A percentile compares a stretch with the other conserved stretches of the same genome.
phyloP scores from a whole-genome alignment of 1,140 invertebrate species.

The Delia radicum region DNA sequence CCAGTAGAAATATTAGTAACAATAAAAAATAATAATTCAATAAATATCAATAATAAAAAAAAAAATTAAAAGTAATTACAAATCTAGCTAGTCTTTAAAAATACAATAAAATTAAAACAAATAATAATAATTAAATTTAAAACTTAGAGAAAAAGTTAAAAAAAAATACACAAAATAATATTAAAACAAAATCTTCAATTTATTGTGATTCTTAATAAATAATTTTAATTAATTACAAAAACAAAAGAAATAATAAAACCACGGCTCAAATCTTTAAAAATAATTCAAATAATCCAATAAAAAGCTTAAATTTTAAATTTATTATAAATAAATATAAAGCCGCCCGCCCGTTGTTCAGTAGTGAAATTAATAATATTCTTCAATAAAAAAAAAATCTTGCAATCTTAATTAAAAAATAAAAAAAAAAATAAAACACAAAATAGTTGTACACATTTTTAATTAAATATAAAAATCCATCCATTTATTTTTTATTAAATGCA shows the following conservation, averaged over 20 bases:
- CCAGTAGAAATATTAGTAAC: not conserved
- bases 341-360: slow-evolving; percentile 20
- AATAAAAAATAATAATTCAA: not conserved
- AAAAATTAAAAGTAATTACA: not conserved
- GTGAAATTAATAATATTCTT: too few species aligned
- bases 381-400: too few species aligned
- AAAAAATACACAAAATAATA: slow-evolving; percentile 2
- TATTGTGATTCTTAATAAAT: slow-evolving; percentile 13
- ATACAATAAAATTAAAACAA: not conserved
- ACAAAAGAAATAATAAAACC: not conserved
- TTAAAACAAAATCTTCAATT: not conserved
- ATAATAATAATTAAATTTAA: not conserved
- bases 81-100: not conserved
- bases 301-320: slow-evolving; percentile 7
- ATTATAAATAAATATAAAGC: not conserved
- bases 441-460: not conserved
- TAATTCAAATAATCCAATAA: not conserved
- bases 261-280: not conserved
- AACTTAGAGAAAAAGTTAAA: not conserved
- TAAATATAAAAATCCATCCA: slow-evolving; percentile 13
- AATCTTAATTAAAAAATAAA: slow-evolving; percentile 15
- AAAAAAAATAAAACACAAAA: slow-evolving; percentile 8
- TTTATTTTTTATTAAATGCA: not conserved
- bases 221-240: slow-evolving; percentile 16
- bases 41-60: not conserved